Base-by-base conservation (phyloP, 2,888 invertebrate genomes). In the Camptogramma bilineatum region DNA sequence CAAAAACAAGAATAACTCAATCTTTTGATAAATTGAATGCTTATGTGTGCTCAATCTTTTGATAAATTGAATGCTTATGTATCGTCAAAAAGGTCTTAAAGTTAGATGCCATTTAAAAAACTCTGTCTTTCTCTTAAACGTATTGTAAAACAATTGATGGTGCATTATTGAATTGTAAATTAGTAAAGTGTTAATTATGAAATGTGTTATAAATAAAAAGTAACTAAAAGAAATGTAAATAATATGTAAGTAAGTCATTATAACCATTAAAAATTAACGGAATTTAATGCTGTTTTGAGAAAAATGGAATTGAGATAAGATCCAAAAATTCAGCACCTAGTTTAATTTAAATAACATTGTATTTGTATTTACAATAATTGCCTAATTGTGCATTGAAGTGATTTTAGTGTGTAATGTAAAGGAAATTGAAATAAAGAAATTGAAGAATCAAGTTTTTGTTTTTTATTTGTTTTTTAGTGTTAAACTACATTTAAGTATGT, bases 371-470 rank as follows among this genome's bases (percentile, higher is more conserved):
- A 61, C 57, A 58, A 68, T 51, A 76, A 76, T 80, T 72, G 80
- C 80, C 81, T 85, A 79, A 81, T 76, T 80, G 80, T 82, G 80
- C 79, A 84, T 83, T 81, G 77, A 75, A 78, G 81, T 84, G 82
- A 85, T 82, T 80, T 78, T 83, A 85, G 82, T 68, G 64, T 68
- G 72, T 80, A 79, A 78, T 79, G 77, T 80, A 82, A 76, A 73
- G 62, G 74, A 79, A 77, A 79, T 81, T 64, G 69, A 67, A 74
- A 73, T 72, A 74, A 75, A 72, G 50, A 66, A 65, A 42, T 16
- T 34, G 48, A 55, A 24, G 39, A 19, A 10, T 34, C 19, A 18
- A 13, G 9, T 19, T 17, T 53, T 28, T 48, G 34, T 58, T 42
- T 50, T 4, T 1, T 46, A 28, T 28, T 0, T 28, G 0, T 8